Percentiles rank a stretch among this genome's conserved stretches.
phyloP scores from a whole-genome alignment of 1,140 invertebrate genomes.

The Drosophila triauraria region DNA sequence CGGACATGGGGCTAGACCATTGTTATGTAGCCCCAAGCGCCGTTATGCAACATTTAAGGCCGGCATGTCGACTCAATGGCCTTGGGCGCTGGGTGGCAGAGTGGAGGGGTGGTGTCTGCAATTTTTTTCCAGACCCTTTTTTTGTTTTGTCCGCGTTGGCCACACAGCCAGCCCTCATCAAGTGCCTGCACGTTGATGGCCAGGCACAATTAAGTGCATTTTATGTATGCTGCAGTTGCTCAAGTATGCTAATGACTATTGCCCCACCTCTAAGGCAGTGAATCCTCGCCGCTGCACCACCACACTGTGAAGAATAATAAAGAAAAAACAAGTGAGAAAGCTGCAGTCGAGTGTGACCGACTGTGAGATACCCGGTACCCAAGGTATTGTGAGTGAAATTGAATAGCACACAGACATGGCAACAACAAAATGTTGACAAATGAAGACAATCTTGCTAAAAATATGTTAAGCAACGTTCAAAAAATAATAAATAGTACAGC shows the following conservation, averaged over 20 bases:
- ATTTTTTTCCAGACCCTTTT: background rate
- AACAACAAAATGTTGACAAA: no score
- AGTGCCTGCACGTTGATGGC: slow-evolving; percentile 71
- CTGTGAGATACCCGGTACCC: no score
- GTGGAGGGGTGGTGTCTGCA: slow-evolving; percentile 3
- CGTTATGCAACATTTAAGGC: slow-evolving; percentile 63
- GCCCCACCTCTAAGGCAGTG: slow-evolving; percentile 6
- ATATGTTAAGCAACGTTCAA: no score
- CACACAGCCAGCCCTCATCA: slow-evolving; percentile 57
- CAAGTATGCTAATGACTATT: slow-evolving; percentile 73
- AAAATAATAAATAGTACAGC: no score
- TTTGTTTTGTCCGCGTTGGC: slow-evolving; percentile 5
- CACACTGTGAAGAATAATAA: background rate
- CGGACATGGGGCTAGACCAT: slow-evolving; percentile 13
- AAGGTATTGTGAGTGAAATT: no score
- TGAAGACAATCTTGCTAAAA: no score
- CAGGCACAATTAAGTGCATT: slow-evolving; percentile 77
- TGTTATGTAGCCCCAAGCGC: slow-evolving; percentile 35
- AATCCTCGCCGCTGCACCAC: background rate
- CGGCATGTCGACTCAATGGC: slow-evolving; percentile 25
- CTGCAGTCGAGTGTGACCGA: no score
- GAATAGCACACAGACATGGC: no score
- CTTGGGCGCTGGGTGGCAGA: slow-evolving; percentile 25
- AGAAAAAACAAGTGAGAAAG: background rate
- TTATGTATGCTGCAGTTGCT: slow-evolving; percentile 77